phyloP scores from a whole-genome alignment of 2,797 vertebrate species.

The Carcharodon carcharias region DNA sequence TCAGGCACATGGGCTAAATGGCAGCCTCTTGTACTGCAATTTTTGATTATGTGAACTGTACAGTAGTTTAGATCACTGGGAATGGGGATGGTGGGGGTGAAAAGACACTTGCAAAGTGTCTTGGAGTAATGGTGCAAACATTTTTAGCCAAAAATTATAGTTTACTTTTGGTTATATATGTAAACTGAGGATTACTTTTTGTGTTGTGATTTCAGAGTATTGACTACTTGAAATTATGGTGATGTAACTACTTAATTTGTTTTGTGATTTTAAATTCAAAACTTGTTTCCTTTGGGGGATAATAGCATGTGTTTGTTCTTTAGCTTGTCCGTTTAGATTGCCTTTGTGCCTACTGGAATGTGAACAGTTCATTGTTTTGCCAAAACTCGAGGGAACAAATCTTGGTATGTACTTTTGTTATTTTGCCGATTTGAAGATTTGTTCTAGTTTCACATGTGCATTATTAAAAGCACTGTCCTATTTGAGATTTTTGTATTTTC shows the following conservation, averaged over 20 bases:
- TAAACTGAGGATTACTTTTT: background rate
- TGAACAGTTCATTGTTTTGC: slow-evolving; percentile 72
- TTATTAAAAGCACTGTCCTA: background rate
- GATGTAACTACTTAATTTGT: background rate
- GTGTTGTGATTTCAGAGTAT: background rate
- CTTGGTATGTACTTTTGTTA: slow-evolving; percentile 63
- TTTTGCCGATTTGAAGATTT: background rate
- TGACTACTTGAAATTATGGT: background rate
- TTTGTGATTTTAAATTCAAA: background rate
- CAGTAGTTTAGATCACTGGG: background rate
- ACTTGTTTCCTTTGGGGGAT: slow-evolving; percentile 33
- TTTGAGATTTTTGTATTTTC: background rate
- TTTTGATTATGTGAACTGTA: background rate
- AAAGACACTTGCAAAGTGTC: background rate
- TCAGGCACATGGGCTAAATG: background rate
- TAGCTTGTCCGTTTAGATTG: slow-evolving; percentile 79
- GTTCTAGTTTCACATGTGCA: background rate
- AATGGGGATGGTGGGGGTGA: background rate
- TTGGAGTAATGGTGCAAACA: background rate
- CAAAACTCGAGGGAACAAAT: slow-evolving; percentile 68
- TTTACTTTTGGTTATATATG: background rate
- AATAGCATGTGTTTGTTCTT: slow-evolving; percentile 44
- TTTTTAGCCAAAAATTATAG: background rate
- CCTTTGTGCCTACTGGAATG: slow-evolving; percentile 88
- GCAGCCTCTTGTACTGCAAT: background rate